Conservation (phyloP, 2,888 invertebrate genomes). For the Merodon equestris region DNA sequence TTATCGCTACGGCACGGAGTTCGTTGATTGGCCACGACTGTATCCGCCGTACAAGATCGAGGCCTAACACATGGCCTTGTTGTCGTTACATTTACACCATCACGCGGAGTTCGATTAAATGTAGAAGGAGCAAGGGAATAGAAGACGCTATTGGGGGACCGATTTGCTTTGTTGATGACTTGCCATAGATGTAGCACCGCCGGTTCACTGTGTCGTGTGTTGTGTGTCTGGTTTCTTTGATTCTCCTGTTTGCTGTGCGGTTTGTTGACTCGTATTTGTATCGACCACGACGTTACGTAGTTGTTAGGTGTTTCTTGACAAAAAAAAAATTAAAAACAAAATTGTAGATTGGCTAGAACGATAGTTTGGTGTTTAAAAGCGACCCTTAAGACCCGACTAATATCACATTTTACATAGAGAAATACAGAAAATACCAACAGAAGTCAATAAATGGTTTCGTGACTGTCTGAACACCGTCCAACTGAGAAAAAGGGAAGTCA, state of each 20-base stretch:
- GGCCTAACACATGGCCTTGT: conserved; percentile 73
- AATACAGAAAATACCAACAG: conserved; percentile 30
- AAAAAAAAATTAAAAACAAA: too few species aligned
- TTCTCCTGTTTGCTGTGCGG: conserved; percentile 14
- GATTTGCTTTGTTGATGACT: neutral
- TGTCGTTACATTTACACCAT: conserved; percentile 23
- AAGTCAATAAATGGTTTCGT: neutral
- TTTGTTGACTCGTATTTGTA: conserved; percentile 38
- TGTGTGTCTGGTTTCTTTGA: too few species aligned
- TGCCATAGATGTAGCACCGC: conserved; percentile 32
- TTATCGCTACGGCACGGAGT: conserved; percentile 92
- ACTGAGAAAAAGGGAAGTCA: too few species aligned
- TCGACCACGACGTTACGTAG: neutral
- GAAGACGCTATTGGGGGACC: too few species aligned
- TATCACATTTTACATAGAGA: conserved; percentile 45
- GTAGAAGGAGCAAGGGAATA: neutral
- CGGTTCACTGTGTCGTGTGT: neutral
- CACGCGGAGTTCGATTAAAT: conserved; percentile 43
- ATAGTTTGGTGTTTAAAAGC: too few species aligned
- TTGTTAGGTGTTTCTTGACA: neutral
- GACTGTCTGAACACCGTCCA: too few species aligned
- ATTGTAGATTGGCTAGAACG: too few species aligned
- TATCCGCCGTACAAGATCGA: conserved; percentile 74
- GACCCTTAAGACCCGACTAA: too few species aligned
- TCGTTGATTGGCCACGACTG: conserved; percentile 95